phyloP scores from a whole-genome alignment of 2,797 vertebrate species.

The Galaxias olidus region DNA sequence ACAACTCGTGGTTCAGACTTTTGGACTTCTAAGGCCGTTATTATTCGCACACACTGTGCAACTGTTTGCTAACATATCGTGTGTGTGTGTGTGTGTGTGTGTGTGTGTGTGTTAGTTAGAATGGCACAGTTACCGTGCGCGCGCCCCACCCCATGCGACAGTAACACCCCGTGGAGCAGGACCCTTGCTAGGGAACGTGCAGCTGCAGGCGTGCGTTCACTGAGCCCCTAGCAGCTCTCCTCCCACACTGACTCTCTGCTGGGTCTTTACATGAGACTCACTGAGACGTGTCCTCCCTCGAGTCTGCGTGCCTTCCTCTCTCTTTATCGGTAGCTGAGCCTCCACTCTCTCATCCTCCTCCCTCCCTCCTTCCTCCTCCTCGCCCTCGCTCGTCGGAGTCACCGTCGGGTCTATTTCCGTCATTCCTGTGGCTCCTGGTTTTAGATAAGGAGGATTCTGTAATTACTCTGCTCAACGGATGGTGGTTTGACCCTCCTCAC shows the following conservation, averaged over 20 bases:
- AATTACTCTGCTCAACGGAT: no score
- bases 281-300: neutral
- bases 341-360: neutral
- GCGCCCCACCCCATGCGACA: constrained; percentile 11
- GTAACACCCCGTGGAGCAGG: constrained; percentile 45
- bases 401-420: neutral
- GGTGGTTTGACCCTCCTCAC: no score
- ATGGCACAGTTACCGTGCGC: neutral
- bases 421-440: neutral
- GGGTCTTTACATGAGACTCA: neutral
- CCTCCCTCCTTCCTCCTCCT: neutral
- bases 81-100: constrained; percentile 1
- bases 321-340: neutral
- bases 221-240: constrained; percentile 42
- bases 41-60: no score
- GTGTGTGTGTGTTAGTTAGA: neutral
- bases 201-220: constrained; percentile 36
- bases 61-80: no score
- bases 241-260: constrained; percentile 21
- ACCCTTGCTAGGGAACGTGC: constrained; percentile 35
- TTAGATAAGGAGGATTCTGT: no score
- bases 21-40: no score
- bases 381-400: neutral
- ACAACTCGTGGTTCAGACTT: no score
- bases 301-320: neutral